A percentile compares a stretch with the other conserved stretches of the same genome.
phyloP scores from a whole-genome alignment of 2,113 vertebrate genomes.

The Silurus asotus region DNA sequence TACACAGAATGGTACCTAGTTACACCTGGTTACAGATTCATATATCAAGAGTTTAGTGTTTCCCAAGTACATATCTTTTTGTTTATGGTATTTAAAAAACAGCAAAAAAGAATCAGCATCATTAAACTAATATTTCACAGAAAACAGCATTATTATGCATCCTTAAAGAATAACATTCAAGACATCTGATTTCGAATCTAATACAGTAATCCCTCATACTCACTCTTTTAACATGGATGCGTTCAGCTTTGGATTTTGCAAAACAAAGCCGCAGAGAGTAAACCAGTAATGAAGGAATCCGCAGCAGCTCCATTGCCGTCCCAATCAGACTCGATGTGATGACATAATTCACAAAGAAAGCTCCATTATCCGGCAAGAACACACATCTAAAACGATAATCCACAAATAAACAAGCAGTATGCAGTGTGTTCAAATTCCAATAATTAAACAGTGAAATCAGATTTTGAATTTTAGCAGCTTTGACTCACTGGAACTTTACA shows the following conservation, averaged over 20 bases:
- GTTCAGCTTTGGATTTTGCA: conserved; percentile 87
- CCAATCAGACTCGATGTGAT: conserved; percentile 90
- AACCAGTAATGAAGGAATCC: conserved; percentile 82
- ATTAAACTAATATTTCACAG: neutral
- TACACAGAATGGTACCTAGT: neutral
- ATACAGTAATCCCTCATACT: neutral
- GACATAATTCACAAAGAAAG: conserved; percentile 96
- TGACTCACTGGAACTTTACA: conserved; percentile 92
- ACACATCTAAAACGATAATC: conserved; percentile 78
- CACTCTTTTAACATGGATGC: conserved; percentile 90
- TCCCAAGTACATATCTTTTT: neutral
- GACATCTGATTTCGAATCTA: neutral
- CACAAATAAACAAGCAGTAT: neutral
- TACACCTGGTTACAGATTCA: neutral
- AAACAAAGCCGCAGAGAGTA: conserved; percentile 88
- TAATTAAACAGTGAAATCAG: neutral
- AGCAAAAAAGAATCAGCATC: neutral
- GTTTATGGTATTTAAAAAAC: neutral
- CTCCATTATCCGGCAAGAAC: conserved; percentile 94
- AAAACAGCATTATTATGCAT: neutral
- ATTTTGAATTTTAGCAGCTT: neutral
- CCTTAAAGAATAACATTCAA: neutral
- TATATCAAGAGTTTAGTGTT: neutral
- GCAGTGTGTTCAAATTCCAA: neutral
- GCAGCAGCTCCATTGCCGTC: conserved; percentile 88